These are phyloP conservation scores for Thoracochromis brauschi DNA, from an alignment of 2,113 vertebrate genomes.

Conservation along the genomic window DNA sequence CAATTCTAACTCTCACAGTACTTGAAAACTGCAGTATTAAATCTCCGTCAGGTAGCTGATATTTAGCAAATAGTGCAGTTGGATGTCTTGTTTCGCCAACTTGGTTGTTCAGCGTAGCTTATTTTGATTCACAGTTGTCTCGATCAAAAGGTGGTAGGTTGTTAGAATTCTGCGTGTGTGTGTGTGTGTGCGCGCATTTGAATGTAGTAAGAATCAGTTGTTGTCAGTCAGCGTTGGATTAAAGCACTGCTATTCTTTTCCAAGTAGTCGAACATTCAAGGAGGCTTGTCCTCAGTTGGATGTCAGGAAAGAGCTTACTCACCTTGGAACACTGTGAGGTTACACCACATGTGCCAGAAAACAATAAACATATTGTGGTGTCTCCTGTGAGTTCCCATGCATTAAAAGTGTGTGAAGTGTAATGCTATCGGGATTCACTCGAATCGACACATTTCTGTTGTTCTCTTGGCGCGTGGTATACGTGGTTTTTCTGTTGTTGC, in stretches of 20 bases:
- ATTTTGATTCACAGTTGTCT: background rate
- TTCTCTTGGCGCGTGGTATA: fast-evolving
- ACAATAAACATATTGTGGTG: background rate
- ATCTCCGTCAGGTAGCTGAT: background rate
- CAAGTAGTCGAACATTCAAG: background rate
- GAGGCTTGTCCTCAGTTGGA: background rate
- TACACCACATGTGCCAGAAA: background rate
- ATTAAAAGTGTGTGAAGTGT: background rate
- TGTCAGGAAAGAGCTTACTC: background rate
- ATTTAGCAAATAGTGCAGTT: background rate
- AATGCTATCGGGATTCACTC: background rate
- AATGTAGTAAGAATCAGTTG: background rate
- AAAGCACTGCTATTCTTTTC: background rate
- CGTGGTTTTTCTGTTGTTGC: background rate
- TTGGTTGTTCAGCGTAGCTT: background rate
- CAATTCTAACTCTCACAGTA: background rate
- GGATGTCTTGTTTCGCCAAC: background rate
- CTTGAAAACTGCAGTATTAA: background rate
- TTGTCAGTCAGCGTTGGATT: background rate
- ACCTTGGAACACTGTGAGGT: background rate
- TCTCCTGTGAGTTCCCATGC: background rate
- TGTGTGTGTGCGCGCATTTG: background rate
- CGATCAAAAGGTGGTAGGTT: background rate
- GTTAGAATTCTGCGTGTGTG: fast-evolving
- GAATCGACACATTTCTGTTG: background rate